Evolutionary conservation across 2,888 invertebrate genomes (phyloP).

Genomic region (Epinotia ramella): DNA sequence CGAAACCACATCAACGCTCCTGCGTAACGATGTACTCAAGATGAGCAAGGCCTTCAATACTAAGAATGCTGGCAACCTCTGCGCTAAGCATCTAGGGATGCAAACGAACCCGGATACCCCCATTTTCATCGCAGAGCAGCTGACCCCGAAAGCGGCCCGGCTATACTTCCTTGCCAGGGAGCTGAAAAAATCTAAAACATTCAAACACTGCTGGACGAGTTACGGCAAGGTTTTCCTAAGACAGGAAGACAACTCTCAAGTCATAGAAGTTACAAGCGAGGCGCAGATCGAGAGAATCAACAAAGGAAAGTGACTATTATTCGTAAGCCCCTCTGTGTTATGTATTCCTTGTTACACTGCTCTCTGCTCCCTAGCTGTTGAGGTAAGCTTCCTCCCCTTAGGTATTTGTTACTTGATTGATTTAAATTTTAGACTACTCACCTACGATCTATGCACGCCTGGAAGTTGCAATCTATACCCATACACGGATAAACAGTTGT

Average conservation of each 20-base stretch:
- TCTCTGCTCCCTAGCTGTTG: too few relatives aligned
- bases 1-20: not conserved
- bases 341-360: too few relatives aligned
- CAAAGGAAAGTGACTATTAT: not conserved
- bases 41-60: not conserved
- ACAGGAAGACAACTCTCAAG: not conserved
- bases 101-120: not conserved
- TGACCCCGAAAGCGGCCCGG: too few relatives aligned
- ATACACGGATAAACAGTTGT: too few relatives aligned
- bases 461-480: too few relatives aligned
- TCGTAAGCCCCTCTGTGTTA: too few relatives aligned
- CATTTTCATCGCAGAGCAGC: too few relatives aligned
- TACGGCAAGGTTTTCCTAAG: conserved; percentile 5
- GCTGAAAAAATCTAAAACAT: not conserved
- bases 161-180: not conserved
- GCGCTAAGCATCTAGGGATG: conserved; percentile 1
- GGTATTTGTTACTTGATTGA: too few relatives aligned
- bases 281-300: not conserved
- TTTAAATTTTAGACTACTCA: too few relatives aligned
- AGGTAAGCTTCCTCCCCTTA: too few relatives aligned
- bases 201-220: conserved; percentile 4
- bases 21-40: not conserved
- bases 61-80: not conserved
- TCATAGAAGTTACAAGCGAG: not conserved
- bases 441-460: too few relatives aligned